These are phyloP conservation scores for Diplodus puntazzo DNA, from an alignment of 2,797 vertebrate genomes.

Conservation along the genomic window DNA sequence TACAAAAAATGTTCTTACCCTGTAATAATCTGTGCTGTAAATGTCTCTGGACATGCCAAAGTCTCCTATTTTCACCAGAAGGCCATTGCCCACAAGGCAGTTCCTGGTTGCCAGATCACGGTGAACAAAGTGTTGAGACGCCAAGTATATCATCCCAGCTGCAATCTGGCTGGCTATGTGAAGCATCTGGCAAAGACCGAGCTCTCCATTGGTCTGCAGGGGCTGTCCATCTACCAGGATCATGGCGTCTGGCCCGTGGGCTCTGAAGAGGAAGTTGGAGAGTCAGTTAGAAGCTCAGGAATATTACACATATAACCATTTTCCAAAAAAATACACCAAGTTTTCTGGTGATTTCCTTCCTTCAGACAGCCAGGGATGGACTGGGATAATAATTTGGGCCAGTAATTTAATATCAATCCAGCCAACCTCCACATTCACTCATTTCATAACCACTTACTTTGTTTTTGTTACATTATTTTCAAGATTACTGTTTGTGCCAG, in stretches of 20 bases:
- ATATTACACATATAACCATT: background rate
- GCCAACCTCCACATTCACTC: too few species aligned
- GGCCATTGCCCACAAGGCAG: constrained; percentile 96
- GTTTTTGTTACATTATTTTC: too few species aligned
- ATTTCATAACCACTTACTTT: too few species aligned
- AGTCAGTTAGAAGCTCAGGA: background rate
- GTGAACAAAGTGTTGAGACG: constrained; percentile 98
- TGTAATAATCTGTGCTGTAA: constrained; percentile 99
- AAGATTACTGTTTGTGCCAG: too few species aligned
- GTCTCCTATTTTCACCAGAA: constrained; percentile 98
- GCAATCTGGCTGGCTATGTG: constrained; percentile 98
- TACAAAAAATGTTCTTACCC: constrained; percentile 86
- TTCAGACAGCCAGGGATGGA: background rate
- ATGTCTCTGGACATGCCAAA: constrained; percentile 99
- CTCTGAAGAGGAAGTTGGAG: constrained; percentile 80
- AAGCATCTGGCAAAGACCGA: constrained; percentile 96
- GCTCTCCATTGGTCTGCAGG: constrained; percentile 93
- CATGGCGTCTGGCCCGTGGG: constrained; percentile 96
- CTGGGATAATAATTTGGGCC: too few species aligned
- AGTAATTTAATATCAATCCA: too few species aligned
- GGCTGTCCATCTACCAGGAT: constrained; percentile 97
- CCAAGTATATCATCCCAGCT: constrained; percentile 97
- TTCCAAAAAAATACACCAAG: background rate
- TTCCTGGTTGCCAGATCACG: constrained; percentile 98
- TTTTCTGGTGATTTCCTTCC: background rate